Evolutionary conservation across 1,140 invertebrate species (phyloP), one percentile per base, ranked within the genome.

Genomic region (Ostrea edulis): DNA sequence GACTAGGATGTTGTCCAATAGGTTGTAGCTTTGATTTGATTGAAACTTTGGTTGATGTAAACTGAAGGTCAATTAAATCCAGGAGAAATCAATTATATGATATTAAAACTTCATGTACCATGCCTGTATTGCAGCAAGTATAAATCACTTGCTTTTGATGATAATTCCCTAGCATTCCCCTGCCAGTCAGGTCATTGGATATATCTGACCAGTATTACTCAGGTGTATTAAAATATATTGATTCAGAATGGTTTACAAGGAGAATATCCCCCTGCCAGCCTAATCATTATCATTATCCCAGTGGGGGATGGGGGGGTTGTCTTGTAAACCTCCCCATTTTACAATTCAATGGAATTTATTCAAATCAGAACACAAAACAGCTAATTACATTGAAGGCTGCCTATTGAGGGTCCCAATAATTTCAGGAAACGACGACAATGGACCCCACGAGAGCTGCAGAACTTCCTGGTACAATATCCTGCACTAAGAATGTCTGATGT

Each of bases 381-480:
- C 55, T 62, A 17, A n/a, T 58, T 62, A 62, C 17, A 62, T 20
- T 20, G n/a, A 62, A 62, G 55, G 20, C 11, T 58, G 20, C 17
- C 29, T 0, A 77, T 25, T 29, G 29, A 25, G 29, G 68, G 7
- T 77, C 9, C 9, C 29, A 9, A 5, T 77, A 77, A 77, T 77
- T 77, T 77, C 68, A 77, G 68, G 68, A 77, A 77, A 77, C 14
- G 29, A 35, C 68, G 35, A 25, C 29, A 77, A 77, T 77, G 25
- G 68, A 25, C 8, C 68, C 68, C 68, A 7, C 20, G 7, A 77
- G 22, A 1, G 68, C 55, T 17, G 20, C 8, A 62, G 55, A 20
- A 20, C 55, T 62, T 62, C 55, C 55, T 62, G 17, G n/a, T 62
- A 58, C 12, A n/a, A 20, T 17, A 62, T 20, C 55, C 17, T 20